Percentiles rank a stretch among this genome's conserved stretches.
Evolutionary conservation across 2,888 invertebrate species (phyloP).

Genomic region (Phasia obesa): DNA sequence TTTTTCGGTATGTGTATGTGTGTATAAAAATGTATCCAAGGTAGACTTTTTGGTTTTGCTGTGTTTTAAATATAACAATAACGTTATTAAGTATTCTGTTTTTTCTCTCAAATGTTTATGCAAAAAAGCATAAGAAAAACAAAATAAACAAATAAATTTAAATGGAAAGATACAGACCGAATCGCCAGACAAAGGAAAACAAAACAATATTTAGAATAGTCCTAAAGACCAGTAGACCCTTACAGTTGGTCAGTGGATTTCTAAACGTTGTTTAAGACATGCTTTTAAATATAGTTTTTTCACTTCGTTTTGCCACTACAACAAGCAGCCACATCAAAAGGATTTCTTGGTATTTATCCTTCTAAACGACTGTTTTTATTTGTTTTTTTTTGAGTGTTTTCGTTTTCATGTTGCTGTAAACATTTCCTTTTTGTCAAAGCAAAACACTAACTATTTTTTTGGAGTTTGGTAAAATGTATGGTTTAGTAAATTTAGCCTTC

Average conservation of each 20-base stretch:
- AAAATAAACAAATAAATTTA: conserved; percentile 1
- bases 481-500: no score
- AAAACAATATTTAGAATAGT: conserved; percentile 48
- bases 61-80: conserved; percentile 66
- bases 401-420: conserved; percentile 35
- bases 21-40: conserved; percentile 11
- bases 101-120: conserved; percentile 58
- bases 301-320: neutral
- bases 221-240: conserved; percentile 40
- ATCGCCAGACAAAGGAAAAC: conserved; percentile 65
- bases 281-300: neutral
- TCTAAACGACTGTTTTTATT: conserved; percentile 65
- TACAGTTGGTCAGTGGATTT: conserved; percentile 62
- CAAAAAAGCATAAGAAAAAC: conserved; percentile 31
- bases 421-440: conserved; percentile 30
- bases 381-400: conserved; percentile 19
- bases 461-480: no score
- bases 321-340: conserved; percentile 66
- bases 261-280: conserved; percentile 34
- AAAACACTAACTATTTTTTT: no score
- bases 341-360: conserved; percentile 68
- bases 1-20: neutral
- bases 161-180: conserved; percentile 34
- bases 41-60: conserved; percentile 34
- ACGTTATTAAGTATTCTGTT: conserved; percentile 69